phyloP scores from a whole-genome alignment of 2,113 vertebrate genomes.

The Macrotus californicus region DNA sequence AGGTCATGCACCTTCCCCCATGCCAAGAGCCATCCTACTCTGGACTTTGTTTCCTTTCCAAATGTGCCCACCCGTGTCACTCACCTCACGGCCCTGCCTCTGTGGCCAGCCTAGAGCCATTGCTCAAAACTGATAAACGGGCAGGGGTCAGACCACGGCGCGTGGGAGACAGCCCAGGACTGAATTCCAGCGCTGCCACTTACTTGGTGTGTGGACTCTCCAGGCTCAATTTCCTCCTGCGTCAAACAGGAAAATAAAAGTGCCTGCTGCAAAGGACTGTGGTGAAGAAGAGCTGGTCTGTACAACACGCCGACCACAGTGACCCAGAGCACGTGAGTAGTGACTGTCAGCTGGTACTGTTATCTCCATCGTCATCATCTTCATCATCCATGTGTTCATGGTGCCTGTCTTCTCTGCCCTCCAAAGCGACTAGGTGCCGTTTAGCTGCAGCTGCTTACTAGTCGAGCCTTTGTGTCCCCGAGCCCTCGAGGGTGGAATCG shows the following conservation, averaged over 20 bases:
- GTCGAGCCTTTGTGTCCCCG: neutral
- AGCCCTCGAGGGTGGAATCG: neutral
- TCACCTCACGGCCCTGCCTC: neutral
- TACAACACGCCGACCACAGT: fast-evolving
- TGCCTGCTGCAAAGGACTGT: neutral
- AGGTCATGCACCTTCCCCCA: neutral
- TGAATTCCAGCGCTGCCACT: no score
- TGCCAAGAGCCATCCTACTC: neutral
- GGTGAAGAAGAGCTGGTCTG: neutral
- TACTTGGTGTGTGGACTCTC: no score
- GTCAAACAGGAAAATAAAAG: fast-evolving
- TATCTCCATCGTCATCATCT: fast-evolving
- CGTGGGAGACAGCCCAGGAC: neutral
- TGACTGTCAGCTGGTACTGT: fast-evolving
- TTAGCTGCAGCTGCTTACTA: neutral
- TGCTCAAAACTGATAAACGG: neutral
- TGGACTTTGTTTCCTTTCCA: neutral
- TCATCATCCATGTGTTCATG: no score
- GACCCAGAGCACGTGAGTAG: no score
- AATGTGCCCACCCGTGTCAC: neutral
- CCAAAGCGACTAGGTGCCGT: neutral
- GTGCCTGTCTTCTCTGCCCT: no score
- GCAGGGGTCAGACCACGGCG: neutral
- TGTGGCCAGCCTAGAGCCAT: fast-evolving
- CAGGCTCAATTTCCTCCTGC: neutral